Base-by-base conservation (phyloP, 2,888 invertebrate species). In the Steromphala cineraria region DNA sequence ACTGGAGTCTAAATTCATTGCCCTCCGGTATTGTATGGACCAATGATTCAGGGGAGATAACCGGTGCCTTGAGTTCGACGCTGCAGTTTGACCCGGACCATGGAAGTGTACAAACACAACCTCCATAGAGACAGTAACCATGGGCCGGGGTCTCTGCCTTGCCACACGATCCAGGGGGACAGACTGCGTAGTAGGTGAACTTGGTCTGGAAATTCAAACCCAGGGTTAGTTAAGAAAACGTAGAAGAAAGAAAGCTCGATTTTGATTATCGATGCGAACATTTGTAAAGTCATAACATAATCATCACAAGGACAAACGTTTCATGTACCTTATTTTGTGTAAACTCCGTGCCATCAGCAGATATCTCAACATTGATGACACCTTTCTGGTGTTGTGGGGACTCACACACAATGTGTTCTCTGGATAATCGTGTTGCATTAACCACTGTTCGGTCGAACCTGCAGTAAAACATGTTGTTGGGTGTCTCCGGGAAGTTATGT, bases 61-160 rank as follows among this genome's bases (percentile, higher is more conserved):
- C 67, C n/a, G 85, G 85, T 2, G 79, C 79, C 19, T 77, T 19
- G 10, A 85, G 46, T 71, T 83, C 81, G 19, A 79, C 62, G 17
- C 80, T 74, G 71, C 88, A 88, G 21, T 83, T 85, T 15, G 79
- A 79, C 36, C 88, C 88, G 31, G 78, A 81, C 88, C 88, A 88
- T 0, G 88, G 88, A 8, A 82, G 76, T 24, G 79, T 79, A 79
- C 88, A 88, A 13, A 82, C 67, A 80, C 88, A 88, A 8, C 78
- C 75, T 67, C 88, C 88, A 80, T 84, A 83, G 17, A 84, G 67
- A 82, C 88, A 88, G 21, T 82, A 80, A 13, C 88, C 88, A 24
- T 78, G 82, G 5, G 84, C 67, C 15, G 86, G 86, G 10, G 21
- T 62, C 10, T 78, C 71, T 17, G 78, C 56, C 8, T 81, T 80